Conservation (phyloP, 2,797 vertebrate species). For the Premnoplex brunnescens region DNA sequence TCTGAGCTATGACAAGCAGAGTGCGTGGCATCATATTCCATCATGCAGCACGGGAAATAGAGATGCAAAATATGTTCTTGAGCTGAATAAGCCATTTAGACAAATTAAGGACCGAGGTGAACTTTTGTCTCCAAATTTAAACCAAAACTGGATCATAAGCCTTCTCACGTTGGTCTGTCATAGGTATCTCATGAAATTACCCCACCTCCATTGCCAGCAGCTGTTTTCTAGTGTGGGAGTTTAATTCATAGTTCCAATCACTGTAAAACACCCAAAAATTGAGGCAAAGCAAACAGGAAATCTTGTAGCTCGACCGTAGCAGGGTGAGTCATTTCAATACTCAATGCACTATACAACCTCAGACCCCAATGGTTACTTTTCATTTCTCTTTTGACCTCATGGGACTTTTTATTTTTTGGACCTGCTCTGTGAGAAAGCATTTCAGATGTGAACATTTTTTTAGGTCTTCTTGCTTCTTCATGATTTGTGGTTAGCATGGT, state of each 20-base stretch:
- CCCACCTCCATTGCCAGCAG: not conserved
- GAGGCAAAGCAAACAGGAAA: slow-evolving; percentile 33
- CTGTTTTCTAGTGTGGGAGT: not conserved
- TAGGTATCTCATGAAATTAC: not conserved
- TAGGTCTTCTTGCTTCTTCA: slow-evolving; percentile 3
- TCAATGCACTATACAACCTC: not conserved
- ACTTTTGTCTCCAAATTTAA: not conserved
- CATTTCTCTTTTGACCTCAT: slow-evolving; percentile 30
- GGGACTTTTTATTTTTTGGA: slow-evolving; percentile 35
- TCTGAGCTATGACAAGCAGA: slow-evolving; percentile 42
- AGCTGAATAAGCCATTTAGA: slow-evolving; percentile 22
- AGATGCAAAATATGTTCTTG: slow-evolving; percentile 35
- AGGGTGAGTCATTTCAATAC: slow-evolving; percentile 31
- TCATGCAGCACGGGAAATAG: not conserved
- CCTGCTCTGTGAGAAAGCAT: not conserved
- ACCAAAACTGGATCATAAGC: not conserved
- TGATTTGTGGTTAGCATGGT: slow-evolving; percentile 26
- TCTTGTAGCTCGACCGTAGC: not conserved
- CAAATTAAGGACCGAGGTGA: slow-evolving; percentile 10
- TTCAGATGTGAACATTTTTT: not conserved
- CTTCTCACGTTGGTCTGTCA: not conserved
- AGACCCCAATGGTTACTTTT: not conserved
- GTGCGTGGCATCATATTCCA: slow-evolving; percentile 49
- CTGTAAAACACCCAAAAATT: slow-evolving; percentile 28
- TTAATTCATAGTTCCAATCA: not conserved